phyloP scores from a whole-genome alignment of 1,140 invertebrate genomes.

The Delia radicum region DNA sequence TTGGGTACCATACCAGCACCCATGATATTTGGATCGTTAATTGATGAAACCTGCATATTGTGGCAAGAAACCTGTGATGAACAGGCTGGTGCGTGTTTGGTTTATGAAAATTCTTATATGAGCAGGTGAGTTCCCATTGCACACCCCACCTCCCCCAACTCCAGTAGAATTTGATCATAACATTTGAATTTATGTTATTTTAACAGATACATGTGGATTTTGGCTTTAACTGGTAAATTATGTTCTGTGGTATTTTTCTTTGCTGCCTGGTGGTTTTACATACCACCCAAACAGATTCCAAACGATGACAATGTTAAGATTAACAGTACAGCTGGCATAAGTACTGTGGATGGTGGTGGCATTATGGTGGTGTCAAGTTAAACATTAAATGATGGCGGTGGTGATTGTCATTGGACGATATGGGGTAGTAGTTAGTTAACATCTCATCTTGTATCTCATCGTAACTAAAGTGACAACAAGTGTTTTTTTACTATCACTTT shows the following conservation, averaged over 20 bases:
- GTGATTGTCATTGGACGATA: background rate
- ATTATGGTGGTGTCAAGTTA: background rate
- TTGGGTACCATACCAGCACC: constrained; percentile 85
- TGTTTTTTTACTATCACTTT: background rate
- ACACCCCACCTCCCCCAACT: background rate
- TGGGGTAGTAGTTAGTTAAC: background rate
- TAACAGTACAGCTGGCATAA: background rate
- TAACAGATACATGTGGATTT: constrained; percentile 67
- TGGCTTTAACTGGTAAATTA: constrained; percentile 66
- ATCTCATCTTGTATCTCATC: background rate
- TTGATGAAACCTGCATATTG: constrained; percentile 78
- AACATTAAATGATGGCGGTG: background rate
- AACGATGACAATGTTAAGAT: background rate
- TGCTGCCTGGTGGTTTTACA: constrained; percentile 70
- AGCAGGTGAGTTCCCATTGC: constrained; percentile 60
- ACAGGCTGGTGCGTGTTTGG: constrained; percentile 64
- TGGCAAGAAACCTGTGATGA: constrained; percentile 69
- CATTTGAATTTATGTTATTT: background rate
- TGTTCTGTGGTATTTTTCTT: constrained; percentile 68
- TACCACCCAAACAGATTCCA: constrained; percentile 57
- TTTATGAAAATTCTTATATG: constrained; percentile 71
- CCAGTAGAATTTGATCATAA: background rate
- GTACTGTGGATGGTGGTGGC: background rate
- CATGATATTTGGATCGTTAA: constrained; percentile 79
- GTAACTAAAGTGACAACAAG: background rate